Base-by-base conservation (phyloP, 92 coral and sea anemone genomes). In the Blastomussa wellsi region DNA sequence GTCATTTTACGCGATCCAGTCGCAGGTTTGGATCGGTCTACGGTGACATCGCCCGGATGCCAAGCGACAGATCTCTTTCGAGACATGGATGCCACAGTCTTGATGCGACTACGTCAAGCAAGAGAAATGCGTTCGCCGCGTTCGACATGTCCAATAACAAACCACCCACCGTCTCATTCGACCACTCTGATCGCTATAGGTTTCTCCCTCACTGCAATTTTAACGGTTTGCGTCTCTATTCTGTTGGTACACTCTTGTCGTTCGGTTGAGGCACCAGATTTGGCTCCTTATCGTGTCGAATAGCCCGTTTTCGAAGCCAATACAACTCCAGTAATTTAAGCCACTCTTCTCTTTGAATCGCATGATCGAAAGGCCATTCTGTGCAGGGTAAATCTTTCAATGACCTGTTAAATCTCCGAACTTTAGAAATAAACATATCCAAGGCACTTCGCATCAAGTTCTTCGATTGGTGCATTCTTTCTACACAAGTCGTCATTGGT, bases 231-330 rank as follows among this genome's bases (percentile, higher is more conserved):
- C 17, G 67, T 77, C 44, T 19, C 52, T 65, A 33, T 77, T 20
- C 36, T 77, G 14, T 16, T 77, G 17, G 80, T 52, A 2, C 80
- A 77, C 24, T 77, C 68, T 4, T 77, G 80, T 33, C 80, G 47
- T 2, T 52, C 80, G 29, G 20, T 31, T 0, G 68, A 77, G 17
- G 80, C 31, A 3, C 44, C 51, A 20, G 80, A 52, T 33, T 41
- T 77, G 19, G 66, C 69, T 52, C 80, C 68, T 26, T 77, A 77
- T 31, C 68, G 80, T 12, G 16, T 49, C 42, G 2, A 20, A 13
- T 42, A 51, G 26, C 22, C 14, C 22, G 57, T 26, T 13, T 66
- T 13, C 22, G 55, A 49, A 10, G 36, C 20, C 73, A 26, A 16
- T 77, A 28, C 80, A 77, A 19, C 35, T 24, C 42, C 66, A 77